A percentile compares a stretch with the other conserved stretches of the same genome.
Conservation (phyloP, 2,113 vertebrate genomes). For the Chroicocephalus ridibundus region DNA sequence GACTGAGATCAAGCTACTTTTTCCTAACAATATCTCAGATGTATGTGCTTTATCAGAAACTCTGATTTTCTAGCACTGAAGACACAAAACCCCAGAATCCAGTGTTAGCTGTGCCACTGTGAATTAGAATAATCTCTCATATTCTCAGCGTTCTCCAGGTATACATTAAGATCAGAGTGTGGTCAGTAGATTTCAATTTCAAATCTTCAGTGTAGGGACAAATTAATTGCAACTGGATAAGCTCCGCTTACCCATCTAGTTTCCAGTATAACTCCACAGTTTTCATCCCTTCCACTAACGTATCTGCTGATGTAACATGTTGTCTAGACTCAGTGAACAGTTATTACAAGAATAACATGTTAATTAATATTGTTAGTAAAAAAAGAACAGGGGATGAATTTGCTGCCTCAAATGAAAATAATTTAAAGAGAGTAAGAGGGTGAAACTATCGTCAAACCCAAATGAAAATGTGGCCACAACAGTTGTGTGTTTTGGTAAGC, state of each 20-base stretch:
- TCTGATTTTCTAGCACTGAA: not conserved
- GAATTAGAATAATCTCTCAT: not conserved
- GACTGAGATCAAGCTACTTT: not conserved
- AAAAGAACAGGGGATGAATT: not conserved
- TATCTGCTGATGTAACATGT: not conserved
- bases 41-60: not conserved
- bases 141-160: not conserved
- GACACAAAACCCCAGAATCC: not conserved
- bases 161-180: not conserved
- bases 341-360: not conserved
- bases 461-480: not conserved
- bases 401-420: constrained; percentile 10
- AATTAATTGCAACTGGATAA: constrained; percentile 61
- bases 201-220: constrained; percentile 41
- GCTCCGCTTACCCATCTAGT: constrained; percentile 29
- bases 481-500: not conserved
- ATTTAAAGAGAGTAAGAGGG: not conserved
- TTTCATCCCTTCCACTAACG: constrained; percentile 6
- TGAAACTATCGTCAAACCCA: not conserved
- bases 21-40: not conserved
- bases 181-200: constrained; percentile 34
- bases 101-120: not conserved
- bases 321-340: constrained; percentile 1
- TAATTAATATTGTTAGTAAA: constrained; percentile 27
- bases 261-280: constrained; percentile 20